Conservation (phyloP, 2,113 vertebrate species). For the Chaenogobius annularis region DNA sequence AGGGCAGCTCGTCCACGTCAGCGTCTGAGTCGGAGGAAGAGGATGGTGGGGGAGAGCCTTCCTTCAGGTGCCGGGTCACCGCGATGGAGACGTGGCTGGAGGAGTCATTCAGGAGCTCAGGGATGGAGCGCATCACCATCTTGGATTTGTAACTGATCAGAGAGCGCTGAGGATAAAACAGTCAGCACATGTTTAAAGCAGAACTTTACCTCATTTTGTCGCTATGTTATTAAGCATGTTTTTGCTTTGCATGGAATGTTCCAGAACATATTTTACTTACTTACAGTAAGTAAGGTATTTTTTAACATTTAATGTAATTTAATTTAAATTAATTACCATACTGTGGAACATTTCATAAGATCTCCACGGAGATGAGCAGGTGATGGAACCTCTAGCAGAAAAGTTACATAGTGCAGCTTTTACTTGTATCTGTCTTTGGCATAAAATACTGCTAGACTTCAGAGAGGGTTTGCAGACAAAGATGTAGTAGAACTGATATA, state of each 20-base stretch:
- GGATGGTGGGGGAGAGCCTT: slow-evolving; percentile 81
- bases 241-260: background rate
- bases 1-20: slow-evolving; percentile 91
- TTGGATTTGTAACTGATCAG: slow-evolving; percentile 96
- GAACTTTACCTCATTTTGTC: no score
- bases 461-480: background rate
- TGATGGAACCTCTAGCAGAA: no score
- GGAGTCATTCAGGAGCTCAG: slow-evolving; percentile 87
- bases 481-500: background rate
- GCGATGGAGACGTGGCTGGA: slow-evolving; percentile 88
- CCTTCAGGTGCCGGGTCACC: slow-evolving; percentile 84
- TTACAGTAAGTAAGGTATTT: no score
- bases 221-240: no score
- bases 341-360: no score
- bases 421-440: no score
- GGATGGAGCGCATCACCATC: slow-evolving; percentile 92
- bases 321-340: no score
- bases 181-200: background rate
- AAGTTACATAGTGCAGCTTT: no score
- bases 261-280: no score
- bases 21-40: slow-evolving; percentile 93
- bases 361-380: no score
- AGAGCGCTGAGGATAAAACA: slow-evolving; percentile 78
- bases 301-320: no score
- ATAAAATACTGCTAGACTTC: background rate